Percentiles rank a stretch among this genome's conserved stretches.
Conservation (phyloP, 1,140 invertebrate species). For the Macrocentrus cingulum region DNA sequence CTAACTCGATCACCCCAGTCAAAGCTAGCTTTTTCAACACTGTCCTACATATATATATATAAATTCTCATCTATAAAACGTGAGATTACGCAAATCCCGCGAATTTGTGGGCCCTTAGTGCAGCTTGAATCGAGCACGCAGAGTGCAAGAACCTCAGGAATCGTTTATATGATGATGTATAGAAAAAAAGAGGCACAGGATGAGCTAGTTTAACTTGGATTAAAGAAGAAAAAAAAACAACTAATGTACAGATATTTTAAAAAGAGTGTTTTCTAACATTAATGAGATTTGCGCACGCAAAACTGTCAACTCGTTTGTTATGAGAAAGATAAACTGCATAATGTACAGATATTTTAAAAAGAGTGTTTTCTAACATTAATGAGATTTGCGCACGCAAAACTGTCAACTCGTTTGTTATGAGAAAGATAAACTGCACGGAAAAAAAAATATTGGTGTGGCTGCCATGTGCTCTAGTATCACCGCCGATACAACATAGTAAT, state of each 20-base stretch:
- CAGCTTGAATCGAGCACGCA: too few species aligned
- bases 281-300: constrained; percentile 23
- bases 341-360: constrained; percentile 7
- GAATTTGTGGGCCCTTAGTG: not conserved
- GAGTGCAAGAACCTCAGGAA: constrained; percentile 3
- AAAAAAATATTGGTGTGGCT: too few species aligned
- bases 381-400: constrained; percentile 22
- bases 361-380: constrained; percentile 23
- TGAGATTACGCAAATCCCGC: constrained; percentile 11
- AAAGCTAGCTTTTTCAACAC: constrained; percentile 46
- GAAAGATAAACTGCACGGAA: constrained; percentile 15
- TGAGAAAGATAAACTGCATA: constrained; percentile 12
- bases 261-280: constrained; percentile 20
- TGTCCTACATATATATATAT: too few species aligned
- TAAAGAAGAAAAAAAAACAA: constrained; percentile 8
- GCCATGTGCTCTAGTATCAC: too few species aligned
- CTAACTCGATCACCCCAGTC: constrained; percentile 45
- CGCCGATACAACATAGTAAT: too few species aligned
- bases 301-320: constrained; percentile 25
- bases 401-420: constrained; percentile 24
- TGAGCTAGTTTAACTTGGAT: too few species aligned
- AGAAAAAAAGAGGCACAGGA: too few species aligned
- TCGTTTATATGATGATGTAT: too few species aligned
- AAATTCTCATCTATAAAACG: not conserved
- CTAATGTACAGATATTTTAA: not conserved